Conservation (phyloP, 2,797 vertebrate genomes). For the Lerista edwardsae region DNA sequence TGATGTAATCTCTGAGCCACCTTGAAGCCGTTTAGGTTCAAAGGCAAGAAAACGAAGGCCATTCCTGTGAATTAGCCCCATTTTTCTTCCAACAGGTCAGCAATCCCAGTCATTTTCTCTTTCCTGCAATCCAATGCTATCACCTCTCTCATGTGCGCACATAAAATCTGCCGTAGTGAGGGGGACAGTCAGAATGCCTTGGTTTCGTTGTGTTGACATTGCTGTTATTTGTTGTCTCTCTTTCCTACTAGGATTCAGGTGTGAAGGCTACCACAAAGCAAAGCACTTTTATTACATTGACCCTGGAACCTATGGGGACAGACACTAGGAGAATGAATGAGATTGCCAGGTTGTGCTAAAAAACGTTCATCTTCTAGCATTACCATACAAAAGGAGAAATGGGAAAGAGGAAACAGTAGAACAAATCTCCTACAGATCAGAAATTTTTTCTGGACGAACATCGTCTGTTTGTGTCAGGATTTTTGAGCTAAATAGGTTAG, state of each 20-base stretch:
- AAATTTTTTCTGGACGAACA: background rate
- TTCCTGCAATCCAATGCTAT: background rate
- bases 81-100: background rate
- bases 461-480: background rate
- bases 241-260: conserved; percentile 3
- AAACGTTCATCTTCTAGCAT: conserved; percentile 3
- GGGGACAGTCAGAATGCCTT: background rate
- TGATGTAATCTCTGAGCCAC: too few species aligned
- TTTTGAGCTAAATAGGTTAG: conserved; percentile 1
- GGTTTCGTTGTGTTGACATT: conserved; percentile 11
- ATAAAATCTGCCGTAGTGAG: background rate
- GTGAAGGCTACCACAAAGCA: background rate
- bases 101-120: background rate
- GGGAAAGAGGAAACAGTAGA: background rate
- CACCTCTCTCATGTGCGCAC: background rate
- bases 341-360: conserved; percentile 1
- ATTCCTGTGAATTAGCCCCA: too few species aligned
- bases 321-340: conserved; percentile 17
- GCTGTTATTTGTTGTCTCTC: background rate
- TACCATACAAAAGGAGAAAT: conserved; percentile 3
- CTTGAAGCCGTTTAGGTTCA: too few species aligned
- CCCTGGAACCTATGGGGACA: background rate
- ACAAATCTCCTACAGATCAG: background rate
- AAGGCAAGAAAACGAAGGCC: too few species aligned
- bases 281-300: conserved; percentile 28